Evolutionary conservation across 2,113 vertebrate species (phyloP).

Genomic region (Gallinago media): DNA sequence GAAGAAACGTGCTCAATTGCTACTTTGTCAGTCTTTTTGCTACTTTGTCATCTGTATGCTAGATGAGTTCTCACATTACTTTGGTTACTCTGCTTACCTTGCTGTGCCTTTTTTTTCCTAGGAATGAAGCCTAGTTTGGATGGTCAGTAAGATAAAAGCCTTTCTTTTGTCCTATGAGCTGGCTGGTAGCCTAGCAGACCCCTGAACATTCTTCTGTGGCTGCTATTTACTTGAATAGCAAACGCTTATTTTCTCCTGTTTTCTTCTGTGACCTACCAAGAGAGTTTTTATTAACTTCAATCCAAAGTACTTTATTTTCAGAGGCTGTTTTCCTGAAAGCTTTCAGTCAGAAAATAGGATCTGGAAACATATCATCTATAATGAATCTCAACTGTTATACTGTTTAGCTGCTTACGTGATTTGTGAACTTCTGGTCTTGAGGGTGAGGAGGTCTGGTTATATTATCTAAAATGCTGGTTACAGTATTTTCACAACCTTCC

Average conservation of each 20-base stretch:
- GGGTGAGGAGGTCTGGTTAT: neutral
- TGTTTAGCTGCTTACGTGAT: neutral
- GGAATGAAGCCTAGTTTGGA: neutral
- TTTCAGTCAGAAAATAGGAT: conserved; percentile 2
- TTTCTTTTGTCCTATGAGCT: neutral
- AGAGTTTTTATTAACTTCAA: neutral
- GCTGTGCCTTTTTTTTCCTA: neutral
- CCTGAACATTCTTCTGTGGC: neutral
- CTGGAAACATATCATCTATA: neutral
- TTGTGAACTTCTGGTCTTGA: neutral
- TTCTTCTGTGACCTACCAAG: neutral
- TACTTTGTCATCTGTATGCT: neutral
- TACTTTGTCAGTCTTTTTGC: neutral
- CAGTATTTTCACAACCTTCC: neutral
- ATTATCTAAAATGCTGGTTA: neutral
- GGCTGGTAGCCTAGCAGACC: neutral
- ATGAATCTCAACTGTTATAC: neutral
- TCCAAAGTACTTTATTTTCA: neutral
- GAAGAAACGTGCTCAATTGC: neutral
- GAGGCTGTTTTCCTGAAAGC: neutral
- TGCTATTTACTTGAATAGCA: neutral
- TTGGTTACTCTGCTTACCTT: neutral
- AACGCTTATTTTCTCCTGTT: neutral
- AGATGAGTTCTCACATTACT: neutral
- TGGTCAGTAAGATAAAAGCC: neutral